Percentiles rank a stretch among this genome's conserved stretches.
These are phyloP conservation scores for Lytechinus variegatus DNA, from an alignment of 35 echinoderm and acorn worm species.

Conservation along the genomic window DNA sequence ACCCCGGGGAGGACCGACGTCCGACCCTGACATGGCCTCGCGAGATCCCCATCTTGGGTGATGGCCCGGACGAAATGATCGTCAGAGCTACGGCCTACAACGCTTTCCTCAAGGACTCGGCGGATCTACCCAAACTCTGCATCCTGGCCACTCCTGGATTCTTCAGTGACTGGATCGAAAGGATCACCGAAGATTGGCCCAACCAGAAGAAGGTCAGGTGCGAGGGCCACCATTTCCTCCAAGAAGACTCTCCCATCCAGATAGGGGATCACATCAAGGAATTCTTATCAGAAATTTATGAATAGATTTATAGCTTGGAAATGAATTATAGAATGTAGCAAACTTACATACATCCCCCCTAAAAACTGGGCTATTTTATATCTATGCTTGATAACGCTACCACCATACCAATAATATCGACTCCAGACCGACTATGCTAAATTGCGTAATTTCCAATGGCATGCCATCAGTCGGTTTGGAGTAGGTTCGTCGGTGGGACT, in stretches of 20 bases:
- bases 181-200: constrained; percentile 48
- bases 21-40: constrained; percentile 80
- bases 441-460: too few species aligned
- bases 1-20: constrained; percentile 59
- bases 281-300: constrained; percentile 61
- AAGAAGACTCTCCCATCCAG: constrained; percentile 86
- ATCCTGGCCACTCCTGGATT: constrained; percentile 67
- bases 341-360: too few species aligned
- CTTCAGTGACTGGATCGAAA: constrained; percentile 51
- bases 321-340: too few species aligned
- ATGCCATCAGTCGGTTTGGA: too few species aligned
- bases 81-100: constrained; percentile 60
- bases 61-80: constrained; percentile 72
- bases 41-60: constrained; percentile 68
- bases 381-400: too few species aligned
- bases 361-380: too few species aligned
- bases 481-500: too few species aligned
- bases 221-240: constrained; percentile 80
- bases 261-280: constrained; percentile 73
- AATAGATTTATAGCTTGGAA: neutral
- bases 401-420: too few species aligned
- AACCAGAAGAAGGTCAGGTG: constrained; percentile 60
- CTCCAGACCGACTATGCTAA: too few species aligned
- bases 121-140: constrained; percentile 69
- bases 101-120: constrained; percentile 49